These are phyloP conservation scores for Muntiacus muntjak DNA, from an alignment of 2,113 vertebrate species.

Conservation along the genomic window DNA sequence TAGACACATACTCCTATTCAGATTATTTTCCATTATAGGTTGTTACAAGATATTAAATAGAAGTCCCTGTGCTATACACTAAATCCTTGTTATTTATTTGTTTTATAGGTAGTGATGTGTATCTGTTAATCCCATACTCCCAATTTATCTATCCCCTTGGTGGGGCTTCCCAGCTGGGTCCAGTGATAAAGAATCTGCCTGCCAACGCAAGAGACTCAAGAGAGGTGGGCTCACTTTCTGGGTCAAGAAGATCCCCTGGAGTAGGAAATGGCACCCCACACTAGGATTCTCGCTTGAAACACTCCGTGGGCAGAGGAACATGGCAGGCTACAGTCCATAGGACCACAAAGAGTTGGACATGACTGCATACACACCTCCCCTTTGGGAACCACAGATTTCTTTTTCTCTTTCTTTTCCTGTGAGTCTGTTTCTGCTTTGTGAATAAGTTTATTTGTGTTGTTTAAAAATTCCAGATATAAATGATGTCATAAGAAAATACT, in stretches of 20 bases:
- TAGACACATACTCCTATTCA: not conserved
- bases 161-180: not conserved
- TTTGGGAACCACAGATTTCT: too few relatives aligned
- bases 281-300: not conserved
- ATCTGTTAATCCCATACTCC: not conserved
- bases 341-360: not conserved
- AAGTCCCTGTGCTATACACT: not conserved
- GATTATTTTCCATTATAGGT: not conserved
- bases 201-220: not conserved
- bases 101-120: accelerated
- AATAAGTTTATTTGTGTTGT: not conserved
- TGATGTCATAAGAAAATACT: not conserved
- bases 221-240: not conserved
- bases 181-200: not conserved
- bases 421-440: not conserved
- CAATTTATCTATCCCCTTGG: not conserved
- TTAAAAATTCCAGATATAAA: not conserved
- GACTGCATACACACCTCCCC: accelerated
- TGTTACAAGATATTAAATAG: not conserved
- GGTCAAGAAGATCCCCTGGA: not conserved
- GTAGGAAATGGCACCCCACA: not conserved
- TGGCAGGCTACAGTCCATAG: accelerated
- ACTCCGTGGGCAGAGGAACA: not conserved
- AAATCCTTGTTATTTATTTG: not conserved
- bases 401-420: not conserved